A percentile compares a stretch with the other conserved stretches of the same genome.
Conservation (phyloP, 2,113 vertebrate genomes). For the Hypomesus transpacificus region DNA sequence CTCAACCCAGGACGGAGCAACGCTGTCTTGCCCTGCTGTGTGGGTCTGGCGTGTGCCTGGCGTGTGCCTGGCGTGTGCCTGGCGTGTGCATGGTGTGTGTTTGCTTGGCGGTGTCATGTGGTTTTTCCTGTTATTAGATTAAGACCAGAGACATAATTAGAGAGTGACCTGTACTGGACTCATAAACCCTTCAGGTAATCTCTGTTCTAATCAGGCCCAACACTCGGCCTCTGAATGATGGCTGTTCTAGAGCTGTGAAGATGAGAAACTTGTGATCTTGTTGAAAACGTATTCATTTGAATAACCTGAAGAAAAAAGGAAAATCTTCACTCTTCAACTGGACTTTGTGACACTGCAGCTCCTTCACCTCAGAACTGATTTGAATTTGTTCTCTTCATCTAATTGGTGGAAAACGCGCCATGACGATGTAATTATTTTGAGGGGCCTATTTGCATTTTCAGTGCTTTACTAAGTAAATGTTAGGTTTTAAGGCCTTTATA, state of each 20-base stretch:
- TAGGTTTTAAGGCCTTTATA: conserved; percentile 70
- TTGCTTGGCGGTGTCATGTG: neutral
- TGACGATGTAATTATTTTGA: conserved; percentile 76
- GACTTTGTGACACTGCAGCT: conserved; percentile 47
- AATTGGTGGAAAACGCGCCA: conserved; percentile 72
- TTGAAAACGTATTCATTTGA: too few species aligned
- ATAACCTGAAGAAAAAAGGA: conserved; percentile 23
- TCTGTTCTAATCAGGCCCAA: too few species aligned
- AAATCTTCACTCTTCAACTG: conserved; percentile 22
- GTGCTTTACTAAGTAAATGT: conserved; percentile 63
- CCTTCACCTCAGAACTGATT: conserved; percentile 53
- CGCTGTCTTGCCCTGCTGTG: neutral
- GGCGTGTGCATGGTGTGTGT: neutral
- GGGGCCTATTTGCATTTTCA: conserved; percentile 70
- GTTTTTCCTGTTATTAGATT: too few species aligned
- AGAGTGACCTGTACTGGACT: neutral
- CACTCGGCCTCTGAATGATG: too few species aligned
- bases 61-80: too few species aligned
- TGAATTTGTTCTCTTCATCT: conserved; percentile 67
- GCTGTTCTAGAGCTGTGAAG: too few species aligned
- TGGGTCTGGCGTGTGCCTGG: neutral
- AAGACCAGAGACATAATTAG: neutral
- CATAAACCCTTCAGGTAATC: too few species aligned
- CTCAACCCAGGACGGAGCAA: neutral
- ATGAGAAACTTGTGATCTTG: too few species aligned